phyloP scores from a whole-genome alignment of 2,888 invertebrate species.

The Cheilosia urbana region DNA sequence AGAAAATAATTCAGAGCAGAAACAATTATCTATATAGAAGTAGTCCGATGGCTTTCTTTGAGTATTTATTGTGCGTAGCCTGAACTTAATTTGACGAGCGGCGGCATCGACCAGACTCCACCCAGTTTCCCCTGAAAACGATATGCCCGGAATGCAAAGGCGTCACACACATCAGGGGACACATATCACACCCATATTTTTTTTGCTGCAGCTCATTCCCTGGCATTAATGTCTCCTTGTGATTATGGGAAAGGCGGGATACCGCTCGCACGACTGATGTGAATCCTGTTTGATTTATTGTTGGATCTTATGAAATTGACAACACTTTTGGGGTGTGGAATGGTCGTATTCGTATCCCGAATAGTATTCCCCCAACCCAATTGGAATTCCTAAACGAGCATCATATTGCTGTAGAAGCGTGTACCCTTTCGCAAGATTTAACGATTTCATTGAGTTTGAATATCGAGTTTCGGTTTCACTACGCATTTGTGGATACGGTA shows the following conservation, averaged over 20 bases:
- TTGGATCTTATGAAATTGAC: slow-evolving; percentile 44
- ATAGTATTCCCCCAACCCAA: background rate
- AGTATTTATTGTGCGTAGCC: slow-evolving; percentile 18
- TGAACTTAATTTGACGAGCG: background rate
- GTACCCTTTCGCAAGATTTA: slow-evolving; percentile 1
- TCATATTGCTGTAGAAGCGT: slow-evolving; percentile 28
- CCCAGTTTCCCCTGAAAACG: slow-evolving; percentile 20
- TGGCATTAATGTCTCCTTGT: slow-evolving; percentile 22
- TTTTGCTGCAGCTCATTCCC: slow-evolving; percentile 3
- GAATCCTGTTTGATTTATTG: slow-evolving; percentile 59
- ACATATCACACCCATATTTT: slow-evolving; percentile 48
- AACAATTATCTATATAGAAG: slow-evolving; percentile 32
- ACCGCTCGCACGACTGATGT: background rate
- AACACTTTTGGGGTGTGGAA: slow-evolving; percentile 58
- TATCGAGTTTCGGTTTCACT: slow-evolving; percentile 46
- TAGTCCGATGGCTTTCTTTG: slow-evolving; percentile 3
- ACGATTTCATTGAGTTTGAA: slow-evolving; percentile 34
- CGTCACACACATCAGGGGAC: slow-evolving; percentile 16
- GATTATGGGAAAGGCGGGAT: background rate
- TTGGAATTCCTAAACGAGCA: slow-evolving; percentile 32
- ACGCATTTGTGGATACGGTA: slow-evolving; percentile 21
- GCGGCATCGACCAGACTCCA: background rate
- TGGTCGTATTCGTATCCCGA: slow-evolving; percentile 38
- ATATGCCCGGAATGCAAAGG: slow-evolving; percentile 32
- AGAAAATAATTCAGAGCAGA: slow-evolving; percentile 57